A percentile compares a stretch with the other conserved stretches of the same genome.
Conservation (phyloP, 2,113 vertebrate genomes). For the Menura novaehollandiae region DNA sequence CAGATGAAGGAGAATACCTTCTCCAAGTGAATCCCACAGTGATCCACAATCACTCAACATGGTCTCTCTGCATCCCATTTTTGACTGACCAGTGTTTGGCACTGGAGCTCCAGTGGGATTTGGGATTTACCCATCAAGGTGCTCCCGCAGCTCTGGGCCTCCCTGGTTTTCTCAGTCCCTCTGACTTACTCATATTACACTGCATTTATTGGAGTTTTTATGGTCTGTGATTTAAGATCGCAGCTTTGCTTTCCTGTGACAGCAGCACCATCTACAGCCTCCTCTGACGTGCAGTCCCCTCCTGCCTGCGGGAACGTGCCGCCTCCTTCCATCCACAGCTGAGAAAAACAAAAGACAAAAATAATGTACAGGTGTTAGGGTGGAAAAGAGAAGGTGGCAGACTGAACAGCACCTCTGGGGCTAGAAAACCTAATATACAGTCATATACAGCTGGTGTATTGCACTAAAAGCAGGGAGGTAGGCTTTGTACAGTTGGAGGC, state of each 20-base stretch:
- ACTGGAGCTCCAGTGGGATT: not conserved
- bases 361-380: not conserved
- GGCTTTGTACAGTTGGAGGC: not conserved
- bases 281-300: accelerated
- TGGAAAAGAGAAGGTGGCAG: not conserved
- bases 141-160: not conserved
- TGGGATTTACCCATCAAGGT: not conserved
- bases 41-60: accelerated
- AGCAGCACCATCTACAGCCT: conserved; percentile 54
- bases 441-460: not conserved
- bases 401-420: not conserved
- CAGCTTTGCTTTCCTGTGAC: not conserved
- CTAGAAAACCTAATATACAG: not conserved
- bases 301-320: accelerated
- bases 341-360: not conserved
- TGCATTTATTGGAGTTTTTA: not conserved
- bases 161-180: not conserved
- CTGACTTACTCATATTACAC: not conserved
- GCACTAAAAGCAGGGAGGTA: not conserved
- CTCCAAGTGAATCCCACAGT: accelerated
- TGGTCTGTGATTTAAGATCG: accelerated
- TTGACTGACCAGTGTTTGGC: not conserved
- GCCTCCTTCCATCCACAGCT: not conserved
- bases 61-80: not conserved
- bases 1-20: accelerated